Conservation (phyloP, 2,888 invertebrate species). For the Ypsolopha scabrella region DNA sequence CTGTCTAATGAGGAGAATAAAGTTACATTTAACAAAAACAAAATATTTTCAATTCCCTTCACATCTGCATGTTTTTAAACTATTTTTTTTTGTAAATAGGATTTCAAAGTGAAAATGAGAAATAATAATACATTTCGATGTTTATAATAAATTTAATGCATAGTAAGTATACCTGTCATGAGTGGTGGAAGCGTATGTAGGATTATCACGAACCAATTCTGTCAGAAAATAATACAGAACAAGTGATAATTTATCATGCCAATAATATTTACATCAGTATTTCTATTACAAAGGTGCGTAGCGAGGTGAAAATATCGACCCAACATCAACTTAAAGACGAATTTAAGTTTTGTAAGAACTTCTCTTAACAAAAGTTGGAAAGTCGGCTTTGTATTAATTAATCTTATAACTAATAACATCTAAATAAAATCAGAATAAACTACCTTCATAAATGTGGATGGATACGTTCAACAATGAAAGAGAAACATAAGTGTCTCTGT, state of each 20-base stretch:
- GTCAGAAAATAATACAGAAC: not conserved
- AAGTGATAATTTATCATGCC: not conserved
- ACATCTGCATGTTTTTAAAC: too few species aligned
- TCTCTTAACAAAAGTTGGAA: conserved; percentile 29
- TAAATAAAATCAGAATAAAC: not conserved
- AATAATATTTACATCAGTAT: not conserved
- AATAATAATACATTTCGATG: not conserved
- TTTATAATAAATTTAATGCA: too few species aligned
- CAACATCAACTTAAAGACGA: conserved; percentile 27
- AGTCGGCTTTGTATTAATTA: conserved; percentile 12
- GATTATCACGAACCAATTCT: not conserved
- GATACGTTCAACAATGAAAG: not conserved
- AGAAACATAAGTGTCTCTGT: too few species aligned
- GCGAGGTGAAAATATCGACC: conserved; percentile 7
- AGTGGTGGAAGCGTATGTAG: not conserved
- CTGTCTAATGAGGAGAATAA: conserved; percentile 63
- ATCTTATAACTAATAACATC: conserved; percentile 20
- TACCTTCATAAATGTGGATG: not conserved
- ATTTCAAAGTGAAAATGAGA: not conserved
- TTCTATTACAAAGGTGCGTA: not conserved
- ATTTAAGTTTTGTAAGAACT: conserved; percentile 26
- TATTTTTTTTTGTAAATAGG: too few species aligned
- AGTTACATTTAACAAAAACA: conserved; percentile 46
- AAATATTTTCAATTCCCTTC: conserved; percentile 14
- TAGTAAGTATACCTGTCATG: not conserved